Evolutionary conservation across 2,888 invertebrate species (phyloP), one percentile per base, ranked within the genome.

Genomic region (Hirudinaria manillensis): DNA sequence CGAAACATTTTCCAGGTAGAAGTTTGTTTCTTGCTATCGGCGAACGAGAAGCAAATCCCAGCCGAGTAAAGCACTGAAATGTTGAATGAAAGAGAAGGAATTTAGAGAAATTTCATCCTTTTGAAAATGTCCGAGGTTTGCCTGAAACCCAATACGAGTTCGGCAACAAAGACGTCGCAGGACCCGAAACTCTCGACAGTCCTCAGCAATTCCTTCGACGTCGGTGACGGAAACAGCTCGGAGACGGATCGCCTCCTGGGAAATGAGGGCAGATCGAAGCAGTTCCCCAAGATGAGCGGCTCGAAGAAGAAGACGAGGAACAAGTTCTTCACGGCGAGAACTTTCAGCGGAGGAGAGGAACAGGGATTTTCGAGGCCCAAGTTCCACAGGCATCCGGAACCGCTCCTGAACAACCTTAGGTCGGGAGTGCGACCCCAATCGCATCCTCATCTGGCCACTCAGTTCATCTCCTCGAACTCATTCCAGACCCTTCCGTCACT

Each of bases 191-290:
- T 32, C n/a, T n/a, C 68, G 32, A 34, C 36, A 10, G 61, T 34
- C 7, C 32, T 34, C 32, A 68, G 68, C 21, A 68, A 68, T 32
- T 34, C 32, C n/a, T 34, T 32, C 16, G 36, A 68, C 36, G 36
- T 68, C 36, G 36, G 29, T 36, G 68, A 34, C 32, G n/a, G 32
- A 0, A 36, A 68, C 68, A 68, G 68, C 68, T 34, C 68, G 10
- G 68, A 68, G 34, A 68, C 68, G 7, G 68, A 68, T 68, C 68
- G 36, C 16, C 36, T 68, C n/a, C 68, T 68, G 29, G 68, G 61
- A 61, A 61, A 61, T 29, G 61, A 68, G 29, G 34, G 68, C 36
- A 34, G 27, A 10, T 4, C 32, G 36, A 68, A 61, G 13, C 36
- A 24, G 36, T 29, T n/a, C 13, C 32, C 36, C 32, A 68, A n/a